Percentiles rank a stretch among this genome's conserved stretches.
Evolutionary conservation across 2,113 vertebrate genomes (phyloP).

Genomic region (Microtus richardsoni): DNA sequence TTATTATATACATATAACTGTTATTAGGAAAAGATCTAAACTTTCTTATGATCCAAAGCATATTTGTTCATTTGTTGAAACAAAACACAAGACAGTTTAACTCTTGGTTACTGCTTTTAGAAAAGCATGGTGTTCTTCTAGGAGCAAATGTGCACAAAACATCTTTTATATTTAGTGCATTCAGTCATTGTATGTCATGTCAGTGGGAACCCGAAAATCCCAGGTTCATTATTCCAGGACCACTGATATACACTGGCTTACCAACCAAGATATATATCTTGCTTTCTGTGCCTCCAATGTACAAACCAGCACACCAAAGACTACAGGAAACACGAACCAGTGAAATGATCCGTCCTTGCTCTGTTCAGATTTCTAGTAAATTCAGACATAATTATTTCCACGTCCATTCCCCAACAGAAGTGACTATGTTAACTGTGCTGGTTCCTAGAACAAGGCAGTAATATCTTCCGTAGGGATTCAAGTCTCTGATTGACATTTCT

Average conservation of each 20-base stretch:
- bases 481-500: slow-evolving; percentile 28
- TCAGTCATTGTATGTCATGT: slow-evolving; percentile 43
- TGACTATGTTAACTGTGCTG: neutral
- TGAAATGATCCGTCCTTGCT: slow-evolving; percentile 31
- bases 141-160: slow-evolving; percentile 65
- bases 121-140: slow-evolving; percentile 58
- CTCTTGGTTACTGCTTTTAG: slow-evolving; percentile 64
- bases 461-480: neutral
- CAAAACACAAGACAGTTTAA: slow-evolving; percentile 55
- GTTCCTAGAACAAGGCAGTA: slow-evolving; percentile 1
- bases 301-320: slow-evolving; percentile 63
- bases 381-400: slow-evolving; percentile 22
- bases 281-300: slow-evolving; percentile 53
- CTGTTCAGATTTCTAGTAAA: slow-evolving; percentile 58
- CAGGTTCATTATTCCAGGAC: neutral
- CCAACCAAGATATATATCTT: neutral
- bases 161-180: slow-evolving; percentile 34
- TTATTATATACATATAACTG: slow-evolving; percentile 58
- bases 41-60: slow-evolving; percentile 63
- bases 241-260: slow-evolving; percentile 27
- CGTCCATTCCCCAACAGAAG: slow-evolving; percentile 17
- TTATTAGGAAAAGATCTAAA: slow-evolving; percentile 55
- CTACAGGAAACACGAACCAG: slow-evolving; percentile 48
- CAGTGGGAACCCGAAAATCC: slow-evolving; percentile 41
- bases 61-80: slow-evolving; percentile 72